Evolutionary conservation across 2,888 invertebrate genomes (phyloP).

Genomic region (Limnephilus auricula): DNA sequence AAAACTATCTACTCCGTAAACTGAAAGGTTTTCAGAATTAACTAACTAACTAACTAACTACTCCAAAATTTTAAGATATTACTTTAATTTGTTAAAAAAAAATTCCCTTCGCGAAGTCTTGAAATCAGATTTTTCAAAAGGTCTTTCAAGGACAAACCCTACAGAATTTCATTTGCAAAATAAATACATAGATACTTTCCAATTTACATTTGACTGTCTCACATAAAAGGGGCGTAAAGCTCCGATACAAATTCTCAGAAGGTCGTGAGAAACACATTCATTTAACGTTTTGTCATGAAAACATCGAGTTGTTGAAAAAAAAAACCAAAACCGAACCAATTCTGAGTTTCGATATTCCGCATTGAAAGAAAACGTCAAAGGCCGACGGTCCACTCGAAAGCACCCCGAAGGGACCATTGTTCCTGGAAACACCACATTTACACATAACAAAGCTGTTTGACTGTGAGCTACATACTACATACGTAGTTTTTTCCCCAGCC

Average conservation of each 20-base stretch:
- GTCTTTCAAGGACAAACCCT: background rate
- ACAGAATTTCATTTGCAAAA: background rate
- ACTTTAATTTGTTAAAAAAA: background rate
- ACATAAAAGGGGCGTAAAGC: background rate
- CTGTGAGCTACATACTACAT: background rate
- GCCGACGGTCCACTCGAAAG: constrained; percentile 28
- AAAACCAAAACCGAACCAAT: background rate
- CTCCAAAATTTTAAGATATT: no score
- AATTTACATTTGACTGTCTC: background rate
- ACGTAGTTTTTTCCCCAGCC: constrained; percentile 2
- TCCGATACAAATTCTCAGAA: background rate
- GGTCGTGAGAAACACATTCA: background rate
- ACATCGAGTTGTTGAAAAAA: background rate
- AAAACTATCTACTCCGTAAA: no score
- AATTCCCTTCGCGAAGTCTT: background rate
- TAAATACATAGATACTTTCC: background rate
- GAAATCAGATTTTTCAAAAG: background rate
- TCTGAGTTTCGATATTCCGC: background rate
- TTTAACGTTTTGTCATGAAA: background rate
- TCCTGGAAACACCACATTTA: constrained; percentile 15
- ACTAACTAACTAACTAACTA: no score
- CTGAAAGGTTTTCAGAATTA: no score
- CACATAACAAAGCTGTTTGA: constrained; percentile 30
- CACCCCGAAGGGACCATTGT: constrained; percentile 30
- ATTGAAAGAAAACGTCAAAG: constrained; percentile 10